Evolutionary conservation across 2,888 invertebrate genomes (phyloP).

Genomic region (Machimus rusticus): DNA sequence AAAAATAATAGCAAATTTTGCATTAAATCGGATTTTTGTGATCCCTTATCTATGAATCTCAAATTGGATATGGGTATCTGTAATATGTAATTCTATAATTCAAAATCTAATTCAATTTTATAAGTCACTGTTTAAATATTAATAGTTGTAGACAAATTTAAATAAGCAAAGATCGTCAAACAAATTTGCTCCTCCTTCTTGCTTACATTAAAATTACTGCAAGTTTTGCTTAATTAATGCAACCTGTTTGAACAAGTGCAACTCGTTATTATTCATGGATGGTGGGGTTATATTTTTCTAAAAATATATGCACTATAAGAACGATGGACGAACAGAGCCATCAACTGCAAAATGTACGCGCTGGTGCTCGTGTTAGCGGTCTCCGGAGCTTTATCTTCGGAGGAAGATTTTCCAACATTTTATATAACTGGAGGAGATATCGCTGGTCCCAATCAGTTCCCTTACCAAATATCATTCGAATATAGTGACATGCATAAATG

Average conservation of each 20-base stretch:
- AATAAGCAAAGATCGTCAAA: neutral
- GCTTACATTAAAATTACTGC: neutral
- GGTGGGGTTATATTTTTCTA: neutral
- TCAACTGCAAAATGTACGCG: neutral
- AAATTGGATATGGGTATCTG: no score
- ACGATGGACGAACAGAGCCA: neutral
- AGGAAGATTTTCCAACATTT: neutral
- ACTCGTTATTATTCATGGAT: neutral
- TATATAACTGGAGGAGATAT: neutral
- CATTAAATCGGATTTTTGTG: no score
- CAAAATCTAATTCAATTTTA: no score
- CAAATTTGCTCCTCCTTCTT: neutral
- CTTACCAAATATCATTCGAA: neutral
- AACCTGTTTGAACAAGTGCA: neutral
- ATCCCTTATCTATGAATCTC: no score
- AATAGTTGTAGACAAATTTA: neutral
- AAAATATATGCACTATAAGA: neutral
- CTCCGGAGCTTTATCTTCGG: neutral
- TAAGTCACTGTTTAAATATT: no score
- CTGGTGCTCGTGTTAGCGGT: neutral
- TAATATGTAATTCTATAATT: no score
- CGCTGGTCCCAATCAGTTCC: neutral
- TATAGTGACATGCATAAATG: constrained; percentile 1
- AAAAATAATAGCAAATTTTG: no score
- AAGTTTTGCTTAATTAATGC: neutral